Conservation (phyloP, 2,797 vertebrate species). For the Meriones psammophilus region DNA sequence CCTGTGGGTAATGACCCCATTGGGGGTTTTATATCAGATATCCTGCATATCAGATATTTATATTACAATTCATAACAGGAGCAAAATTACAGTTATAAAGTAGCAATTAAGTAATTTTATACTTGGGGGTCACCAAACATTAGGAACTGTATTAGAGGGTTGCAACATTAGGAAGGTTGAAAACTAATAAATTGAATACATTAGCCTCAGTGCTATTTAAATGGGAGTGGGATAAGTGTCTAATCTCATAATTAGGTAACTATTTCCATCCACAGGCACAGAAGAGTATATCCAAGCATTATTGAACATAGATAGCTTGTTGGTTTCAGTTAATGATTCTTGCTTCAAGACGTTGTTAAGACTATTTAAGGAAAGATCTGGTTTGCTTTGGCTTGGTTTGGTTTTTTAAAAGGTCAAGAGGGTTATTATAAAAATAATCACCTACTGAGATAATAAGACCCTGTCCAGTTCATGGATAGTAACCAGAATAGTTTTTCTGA, state of each 20-base stretch:
- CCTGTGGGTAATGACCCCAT: not conserved
- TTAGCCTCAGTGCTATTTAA: not conserved
- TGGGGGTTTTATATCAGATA: not conserved
- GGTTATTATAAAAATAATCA: constrained; percentile 11
- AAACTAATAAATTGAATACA: not conserved
- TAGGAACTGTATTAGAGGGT: too few species aligned
- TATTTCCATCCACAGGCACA: not conserved
- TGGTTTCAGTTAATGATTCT: not conserved
- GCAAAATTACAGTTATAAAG: not conserved
- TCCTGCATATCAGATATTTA: not conserved
- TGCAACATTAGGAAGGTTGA: too few species aligned
- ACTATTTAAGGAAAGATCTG: not conserved
- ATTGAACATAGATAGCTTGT: not conserved
- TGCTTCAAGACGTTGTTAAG: not conserved
- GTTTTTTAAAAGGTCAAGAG: not conserved
- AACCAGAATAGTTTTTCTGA: not conserved
- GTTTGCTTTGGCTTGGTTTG: not conserved
- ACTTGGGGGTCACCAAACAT: not conserved
- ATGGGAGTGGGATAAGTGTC: not conserved
- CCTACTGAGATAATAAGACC: not conserved
- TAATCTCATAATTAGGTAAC: not conserved
- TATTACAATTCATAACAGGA: not conserved
- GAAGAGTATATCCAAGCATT: not conserved
- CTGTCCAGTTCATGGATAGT: not conserved
- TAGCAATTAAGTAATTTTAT: not conserved